Evolutionary conservation across 2,113 vertebrate species (phyloP), one percentile per base, ranked within the genome.

Genomic region (Herpetotheres cachinnans): DNA sequence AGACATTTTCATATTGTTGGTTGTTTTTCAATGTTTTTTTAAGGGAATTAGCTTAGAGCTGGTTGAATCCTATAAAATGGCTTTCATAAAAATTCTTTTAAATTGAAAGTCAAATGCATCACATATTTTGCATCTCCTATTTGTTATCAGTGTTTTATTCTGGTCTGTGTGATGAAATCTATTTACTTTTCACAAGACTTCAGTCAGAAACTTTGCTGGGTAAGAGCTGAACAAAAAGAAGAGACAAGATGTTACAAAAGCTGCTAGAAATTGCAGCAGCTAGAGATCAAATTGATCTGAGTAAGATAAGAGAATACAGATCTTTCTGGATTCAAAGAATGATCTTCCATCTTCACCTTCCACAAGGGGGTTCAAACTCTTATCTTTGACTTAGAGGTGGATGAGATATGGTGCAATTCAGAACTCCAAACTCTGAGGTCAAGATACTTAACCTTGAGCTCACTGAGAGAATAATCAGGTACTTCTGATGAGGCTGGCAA

Each of bases 271-370:
- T 13, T 74, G 76, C 36, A 47, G 47, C n/a, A 74, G 27, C 44
- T 89, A 84, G 77, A 79, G 55, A 92, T 89, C 59, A 93, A 84
- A 86, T 69, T 84, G 80, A 84, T 95, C 32, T 49, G 32, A 69
- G 67, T 18, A 62, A 84, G 69, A 72, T 71, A 84, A 93, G 59
- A 89, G 92, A 97, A 82, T 34, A 36, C 1, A 16, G 58, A 46
- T 86, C 65, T 87, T 92, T 84, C 82, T 46, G 65, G 86, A 26
- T 89, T 95, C 91, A 84, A 91, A 82, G 72, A 93, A 79, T n/a
- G 59, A 87, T 91, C 69, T 86, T 90, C 61, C 70, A 59, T 88
- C 70, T 87, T 86, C 52, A 24, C 76, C 76, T 92, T 82, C 56
- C 36, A 69, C 76, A 79, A 47, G 42, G 19, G 12, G 16, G 4